phyloP scores from a whole-genome alignment of 2,113 vertebrate genomes.

The Propithecus coquereli region DNA sequence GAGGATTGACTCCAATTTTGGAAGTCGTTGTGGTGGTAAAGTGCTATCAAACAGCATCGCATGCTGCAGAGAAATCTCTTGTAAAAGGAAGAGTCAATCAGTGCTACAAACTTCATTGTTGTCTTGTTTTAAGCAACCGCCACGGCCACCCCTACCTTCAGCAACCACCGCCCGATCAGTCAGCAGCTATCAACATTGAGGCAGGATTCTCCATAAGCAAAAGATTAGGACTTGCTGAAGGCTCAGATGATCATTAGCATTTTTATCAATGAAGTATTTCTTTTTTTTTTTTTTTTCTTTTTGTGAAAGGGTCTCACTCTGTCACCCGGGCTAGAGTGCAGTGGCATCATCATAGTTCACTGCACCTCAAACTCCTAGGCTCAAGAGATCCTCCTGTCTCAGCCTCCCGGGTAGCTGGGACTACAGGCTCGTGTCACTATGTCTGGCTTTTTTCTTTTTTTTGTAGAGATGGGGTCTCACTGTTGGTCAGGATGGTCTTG shows the following conservation, averaged over 20 bases:
- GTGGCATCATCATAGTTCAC: neutral
- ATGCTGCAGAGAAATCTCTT: neutral
- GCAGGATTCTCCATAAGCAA: neutral
- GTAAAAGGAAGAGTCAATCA: neutral
- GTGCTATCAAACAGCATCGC: neutral
- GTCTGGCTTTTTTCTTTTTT: neutral
- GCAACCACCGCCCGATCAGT: neutral
- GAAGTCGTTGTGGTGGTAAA: neutral
- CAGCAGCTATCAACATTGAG: neutral
- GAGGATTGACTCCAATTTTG: neutral
- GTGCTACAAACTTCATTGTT: neutral
- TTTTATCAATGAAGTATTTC: neutral
- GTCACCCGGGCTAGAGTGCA: neutral
- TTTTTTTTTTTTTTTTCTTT: neutral
- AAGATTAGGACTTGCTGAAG: neutral
- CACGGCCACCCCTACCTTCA: neutral
- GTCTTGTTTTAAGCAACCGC: neutral
- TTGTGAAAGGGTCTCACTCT: neutral
- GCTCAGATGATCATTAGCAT: neutral
- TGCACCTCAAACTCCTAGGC: neutral
- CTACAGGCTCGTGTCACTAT: neutral
- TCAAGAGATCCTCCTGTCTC: neutral
- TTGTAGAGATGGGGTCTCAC: neutral
- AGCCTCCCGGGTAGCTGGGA: neutral
- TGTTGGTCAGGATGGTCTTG: neutral